Percentiles rank a stretch among this genome's conserved stretches.
Evolutionary conservation across 23 tunicate genomes (phyloP).

Genomic region (Oikopleura vanhoeffeni): DNA sequence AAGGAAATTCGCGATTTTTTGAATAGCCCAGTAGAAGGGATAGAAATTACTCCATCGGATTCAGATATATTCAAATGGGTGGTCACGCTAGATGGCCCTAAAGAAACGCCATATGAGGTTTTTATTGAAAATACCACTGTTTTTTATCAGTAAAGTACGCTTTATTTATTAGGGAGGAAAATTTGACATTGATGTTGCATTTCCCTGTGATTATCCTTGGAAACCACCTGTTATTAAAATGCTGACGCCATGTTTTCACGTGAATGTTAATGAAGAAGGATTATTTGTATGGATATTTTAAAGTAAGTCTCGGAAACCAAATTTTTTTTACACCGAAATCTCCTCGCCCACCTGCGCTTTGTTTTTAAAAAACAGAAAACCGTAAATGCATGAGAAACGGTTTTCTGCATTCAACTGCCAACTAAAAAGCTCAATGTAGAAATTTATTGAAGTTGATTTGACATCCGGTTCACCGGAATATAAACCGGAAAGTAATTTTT

Average conservation of each 20-base stretch:
- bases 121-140: neutral
- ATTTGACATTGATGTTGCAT: neutral
- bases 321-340: no score
- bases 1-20: neutral
- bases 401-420: no score
- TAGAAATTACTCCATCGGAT: neutral
- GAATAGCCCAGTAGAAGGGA: neutral
- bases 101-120: neutral
- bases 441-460: no score
- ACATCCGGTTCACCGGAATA: no score
- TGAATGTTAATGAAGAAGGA: neutral
- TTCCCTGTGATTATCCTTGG: neutral
- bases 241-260: neutral
- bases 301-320: no score
- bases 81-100: neutral
- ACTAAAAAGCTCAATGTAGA: no score
- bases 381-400: no score
- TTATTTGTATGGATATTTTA: neutral
- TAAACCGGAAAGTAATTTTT: no score
- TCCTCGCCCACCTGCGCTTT: no score
- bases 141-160: neutral
- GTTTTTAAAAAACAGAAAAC: no score
- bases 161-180: neutral
- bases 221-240: neutral
- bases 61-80: neutral